Evolutionary conservation across 2,888 invertebrate genomes (phyloP).

Genomic region (Branchellion lobata): DNA sequence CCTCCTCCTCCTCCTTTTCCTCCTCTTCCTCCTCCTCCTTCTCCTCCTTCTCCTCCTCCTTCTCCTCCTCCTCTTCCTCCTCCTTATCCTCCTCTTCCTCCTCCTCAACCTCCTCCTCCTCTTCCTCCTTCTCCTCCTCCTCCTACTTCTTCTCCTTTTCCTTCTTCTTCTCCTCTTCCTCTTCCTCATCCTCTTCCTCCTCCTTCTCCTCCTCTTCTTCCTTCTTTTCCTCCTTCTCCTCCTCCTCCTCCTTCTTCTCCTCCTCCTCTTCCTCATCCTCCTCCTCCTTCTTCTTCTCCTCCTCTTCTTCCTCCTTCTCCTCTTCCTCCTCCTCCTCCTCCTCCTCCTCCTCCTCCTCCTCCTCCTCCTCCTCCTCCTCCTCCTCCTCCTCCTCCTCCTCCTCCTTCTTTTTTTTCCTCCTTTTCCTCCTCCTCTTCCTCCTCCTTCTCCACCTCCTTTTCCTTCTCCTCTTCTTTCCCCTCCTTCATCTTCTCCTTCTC

Average conservation of each 20-base stretch:
- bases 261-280: background rate
- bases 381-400: background rate
- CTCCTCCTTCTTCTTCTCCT: background rate
- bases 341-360: background rate
- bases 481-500: no score
- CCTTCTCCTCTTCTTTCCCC: no score
- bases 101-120: no score
- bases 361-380: constrained; percentile 54
- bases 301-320: background rate
- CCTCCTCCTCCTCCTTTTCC: background rate
- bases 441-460: no score
- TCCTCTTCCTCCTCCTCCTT: no score
- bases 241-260: background rate
- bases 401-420: background rate
- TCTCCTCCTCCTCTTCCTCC: no score
- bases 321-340: background rate
- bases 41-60: no score
- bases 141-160: no score
- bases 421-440: background rate
- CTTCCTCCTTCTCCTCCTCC: no score
- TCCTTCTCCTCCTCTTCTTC: background rate
- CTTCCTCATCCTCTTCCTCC: background rate
- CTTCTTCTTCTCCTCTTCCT: constrained; percentile 19
- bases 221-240: background rate
- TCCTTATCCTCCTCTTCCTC: no score